Percentiles rank a stretch among this genome's conserved stretches.
phyloP scores from a whole-genome alignment of 2,888 invertebrate genomes.

The Steromphala cineraria region DNA sequence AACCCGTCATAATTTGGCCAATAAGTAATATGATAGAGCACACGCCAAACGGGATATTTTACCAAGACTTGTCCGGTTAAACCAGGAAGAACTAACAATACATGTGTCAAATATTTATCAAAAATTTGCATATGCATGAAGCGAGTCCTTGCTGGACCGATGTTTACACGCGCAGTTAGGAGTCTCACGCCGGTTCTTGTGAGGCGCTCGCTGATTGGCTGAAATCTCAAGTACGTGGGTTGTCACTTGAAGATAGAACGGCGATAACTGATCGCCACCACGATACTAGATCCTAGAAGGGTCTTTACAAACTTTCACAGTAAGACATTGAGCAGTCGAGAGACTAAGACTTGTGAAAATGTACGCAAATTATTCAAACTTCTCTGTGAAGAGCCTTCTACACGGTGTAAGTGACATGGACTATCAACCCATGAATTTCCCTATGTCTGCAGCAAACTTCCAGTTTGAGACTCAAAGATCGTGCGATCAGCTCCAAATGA shows the following conservation, averaged over 20 bases:
- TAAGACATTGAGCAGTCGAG: background rate
- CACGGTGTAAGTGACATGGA: conserved; percentile 50
- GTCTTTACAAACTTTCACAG: background rate
- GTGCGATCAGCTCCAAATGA: conserved; percentile 35
- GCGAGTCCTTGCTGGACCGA: background rate
- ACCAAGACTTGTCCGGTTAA: too few relatives aligned
- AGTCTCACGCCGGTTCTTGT: background rate
- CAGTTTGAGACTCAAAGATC: conserved; percentile 21
- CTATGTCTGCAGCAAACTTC: conserved; percentile 24
- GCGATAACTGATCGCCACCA: conserved; percentile 6
- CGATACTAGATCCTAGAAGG: background rate
- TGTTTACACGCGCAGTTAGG: conserved; percentile 5
- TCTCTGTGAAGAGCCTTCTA: conserved; percentile 81
- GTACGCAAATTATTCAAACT: conserved; percentile 18
- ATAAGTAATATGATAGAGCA: too few relatives aligned
- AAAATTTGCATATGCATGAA: background rate
- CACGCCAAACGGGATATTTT: too few relatives aligned
- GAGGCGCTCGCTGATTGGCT: background rate
- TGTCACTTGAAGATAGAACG: background rate
- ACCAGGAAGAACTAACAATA: too few relatives aligned
- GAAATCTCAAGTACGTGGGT: conserved; percentile 7
- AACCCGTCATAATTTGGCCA: too few relatives aligned
- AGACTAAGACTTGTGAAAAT: background rate
- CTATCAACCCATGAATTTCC: conserved; percentile 34
- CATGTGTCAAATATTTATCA: too few relatives aligned